Evolutionary conservation across 2,888 invertebrate genomes (phyloP).

Genomic region (Cyrtodaria siliqua): DNA sequence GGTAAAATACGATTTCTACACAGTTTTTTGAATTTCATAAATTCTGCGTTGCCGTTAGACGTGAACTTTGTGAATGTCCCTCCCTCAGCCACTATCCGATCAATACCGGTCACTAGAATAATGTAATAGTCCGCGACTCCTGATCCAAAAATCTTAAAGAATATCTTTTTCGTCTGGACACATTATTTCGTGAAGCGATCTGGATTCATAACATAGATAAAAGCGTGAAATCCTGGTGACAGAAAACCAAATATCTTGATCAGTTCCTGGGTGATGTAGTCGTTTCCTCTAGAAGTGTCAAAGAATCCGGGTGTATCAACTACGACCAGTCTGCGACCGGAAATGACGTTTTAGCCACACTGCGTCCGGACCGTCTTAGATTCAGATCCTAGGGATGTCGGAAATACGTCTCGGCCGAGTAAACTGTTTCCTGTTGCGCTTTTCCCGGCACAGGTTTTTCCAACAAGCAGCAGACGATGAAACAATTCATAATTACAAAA

Average conservation of each 20-base stretch:
- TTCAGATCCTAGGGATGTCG: not conserved
- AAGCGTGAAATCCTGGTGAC: constrained; percentile 34
- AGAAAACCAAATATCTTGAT: constrained; percentile 22
- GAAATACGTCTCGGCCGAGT: constrained; percentile 23
- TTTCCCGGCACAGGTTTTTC: constrained; percentile 44
- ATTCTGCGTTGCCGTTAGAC: constrained; percentile 15
- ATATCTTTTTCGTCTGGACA: constrained; percentile 16
- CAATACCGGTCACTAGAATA: constrained; percentile 24
- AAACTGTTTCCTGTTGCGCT: constrained; percentile 43
- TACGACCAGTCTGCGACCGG: constrained; percentile 28
- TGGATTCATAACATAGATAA: constrained; percentile 28
- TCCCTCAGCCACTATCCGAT: constrained; percentile 6
- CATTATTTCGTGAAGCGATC: constrained; percentile 42
- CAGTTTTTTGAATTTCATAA: constrained; percentile 4
- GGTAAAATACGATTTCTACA: constrained; percentile 23
- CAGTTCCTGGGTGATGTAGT: constrained; percentile 18
- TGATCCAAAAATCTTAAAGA: constrained; percentile 23
- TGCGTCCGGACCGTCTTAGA: constrained; percentile 16
- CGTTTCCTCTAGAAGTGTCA: constrained; percentile 32
- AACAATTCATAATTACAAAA: no score
- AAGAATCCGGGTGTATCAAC: constrained; percentile 48
- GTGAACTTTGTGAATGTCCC: constrained; percentile 5
- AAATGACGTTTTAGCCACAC: constrained; percentile 11
- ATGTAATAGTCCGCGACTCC: constrained; percentile 20
- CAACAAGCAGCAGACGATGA: constrained; percentile 24